Conservation (phyloP, 2,113 vertebrate species). For the Osmerus eperlanus region DNA sequence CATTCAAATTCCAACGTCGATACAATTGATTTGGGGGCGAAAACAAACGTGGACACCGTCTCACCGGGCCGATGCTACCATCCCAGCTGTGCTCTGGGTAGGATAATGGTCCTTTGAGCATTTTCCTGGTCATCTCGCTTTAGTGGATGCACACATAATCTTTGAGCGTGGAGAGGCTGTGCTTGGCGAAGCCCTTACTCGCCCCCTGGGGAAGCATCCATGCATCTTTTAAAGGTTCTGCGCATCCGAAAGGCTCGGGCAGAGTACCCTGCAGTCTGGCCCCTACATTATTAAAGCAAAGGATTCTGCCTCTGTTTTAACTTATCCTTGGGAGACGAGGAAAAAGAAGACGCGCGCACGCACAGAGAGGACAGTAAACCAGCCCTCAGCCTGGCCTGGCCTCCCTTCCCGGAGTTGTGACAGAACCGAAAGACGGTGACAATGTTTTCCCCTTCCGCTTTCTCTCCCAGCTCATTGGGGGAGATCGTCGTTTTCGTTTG, state of each 20-base stretch:
- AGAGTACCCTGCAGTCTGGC: slow-evolving; percentile 62
- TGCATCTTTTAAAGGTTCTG: slow-evolving; percentile 73
- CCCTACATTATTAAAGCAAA: slow-evolving; percentile 70
- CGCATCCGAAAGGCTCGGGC: slow-evolving; percentile 52
- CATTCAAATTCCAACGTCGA: too few relatives aligned
- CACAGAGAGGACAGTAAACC: slow-evolving; percentile 41
- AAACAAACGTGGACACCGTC: too few relatives aligned
- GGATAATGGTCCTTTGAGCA: slow-evolving; percentile 55
- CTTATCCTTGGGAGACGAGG: slow-evolving; percentile 41
- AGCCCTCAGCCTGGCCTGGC: slow-evolving; percentile 24
- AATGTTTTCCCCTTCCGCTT: slow-evolving; percentile 30
- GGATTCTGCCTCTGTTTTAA: slow-evolving; percentile 58
- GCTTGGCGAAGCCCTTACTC: slow-evolving; percentile 50
- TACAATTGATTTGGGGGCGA: too few relatives aligned
- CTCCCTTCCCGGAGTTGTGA: slow-evolving; percentile 6
- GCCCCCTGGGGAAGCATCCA: slow-evolving; percentile 65
- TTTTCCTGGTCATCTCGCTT: slow-evolving; percentile 59
- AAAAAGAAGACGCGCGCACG: slow-evolving; percentile 29
- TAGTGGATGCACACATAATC: slow-evolving; percentile 59
- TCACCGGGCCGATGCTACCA: too few relatives aligned
- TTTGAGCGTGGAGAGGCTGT: slow-evolving; percentile 54
- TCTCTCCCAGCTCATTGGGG: slow-evolving; percentile 39
- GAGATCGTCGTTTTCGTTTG: slow-evolving; percentile 22
- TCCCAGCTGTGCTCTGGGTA: slow-evolving; percentile 44
- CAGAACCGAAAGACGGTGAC: slow-evolving; percentile 37